phyloP scores from a whole-genome alignment of 2,888 invertebrate genomes.

The Drosophila eohydei region DNA sequence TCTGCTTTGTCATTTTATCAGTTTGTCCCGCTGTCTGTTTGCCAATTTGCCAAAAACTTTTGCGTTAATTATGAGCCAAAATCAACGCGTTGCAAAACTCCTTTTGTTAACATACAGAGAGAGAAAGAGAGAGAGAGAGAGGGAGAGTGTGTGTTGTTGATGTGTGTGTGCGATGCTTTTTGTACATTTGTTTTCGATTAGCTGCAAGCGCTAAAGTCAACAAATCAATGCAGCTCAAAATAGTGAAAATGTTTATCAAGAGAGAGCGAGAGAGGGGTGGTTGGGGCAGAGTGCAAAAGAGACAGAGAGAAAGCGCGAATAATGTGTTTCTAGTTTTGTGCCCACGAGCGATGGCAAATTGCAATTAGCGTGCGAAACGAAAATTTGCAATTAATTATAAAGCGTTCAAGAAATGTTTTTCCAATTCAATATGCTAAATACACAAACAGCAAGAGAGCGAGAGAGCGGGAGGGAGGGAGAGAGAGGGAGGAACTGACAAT shows the following conservation, averaged over 20 bases:
- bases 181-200: constrained; percentile 77
- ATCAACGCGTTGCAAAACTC: constrained; percentile 64
- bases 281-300: background rate
- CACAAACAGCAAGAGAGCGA: background rate
- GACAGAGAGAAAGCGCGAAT: constrained; percentile 30
- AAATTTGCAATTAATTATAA: constrained; percentile 69
- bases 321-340: constrained; percentile 25
- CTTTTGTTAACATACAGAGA: constrained; percentile 46
- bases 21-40: constrained; percentile 55
- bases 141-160: background rate
- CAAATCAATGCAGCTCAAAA: constrained; percentile 75
- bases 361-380: constrained; percentile 70
- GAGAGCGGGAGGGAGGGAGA: background rate
- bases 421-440: constrained; percentile 16
- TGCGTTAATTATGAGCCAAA: constrained; percentile 78
- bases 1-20: constrained; percentile 58
- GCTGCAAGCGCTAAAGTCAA: constrained; percentile 74
- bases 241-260: constrained; percentile 29
- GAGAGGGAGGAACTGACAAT: background rate
- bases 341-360: constrained; percentile 60
- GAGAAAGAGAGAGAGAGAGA: too few relatives aligned
- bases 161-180: constrained; percentile 40
- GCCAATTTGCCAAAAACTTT: constrained; percentile 75
- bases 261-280: background rate
- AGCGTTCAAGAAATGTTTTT: constrained; percentile 40